Base-by-base conservation (phyloP, 2,113 vertebrate genomes). In the Larimichthys crocea region DNA sequence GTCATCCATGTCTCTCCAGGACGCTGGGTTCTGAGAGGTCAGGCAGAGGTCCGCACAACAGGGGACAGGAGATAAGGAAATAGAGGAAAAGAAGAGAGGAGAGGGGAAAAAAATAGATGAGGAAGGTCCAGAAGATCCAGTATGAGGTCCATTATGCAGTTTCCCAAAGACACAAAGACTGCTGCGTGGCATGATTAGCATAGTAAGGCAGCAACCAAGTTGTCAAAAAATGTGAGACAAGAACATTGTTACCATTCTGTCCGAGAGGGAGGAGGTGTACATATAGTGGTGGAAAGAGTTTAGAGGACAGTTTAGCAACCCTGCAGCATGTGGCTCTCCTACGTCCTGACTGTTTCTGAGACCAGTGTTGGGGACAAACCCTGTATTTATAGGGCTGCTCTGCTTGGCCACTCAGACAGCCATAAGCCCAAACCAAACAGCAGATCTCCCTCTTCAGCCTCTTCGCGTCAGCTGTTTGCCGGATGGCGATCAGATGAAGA, bases 1-100 rank as follows among this genome's bases (percentile, higher is more conserved):
- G 75, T 99, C 98, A 78, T 99, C 98, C 19, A 98, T 95, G 92
- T 99, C 98, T 96, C 97, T 96, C 94, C 94, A 95, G 64, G 94
- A 95, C 0, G 86, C 82, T 24, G 91, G 87, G 94, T 97, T 99
- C 95, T 98, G 96, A 95, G 91, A 69, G 95, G 96, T 95, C 42
- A 82, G 76, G 57, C 52, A 90, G 83, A 85, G 75, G 67, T 69
- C 40, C 82, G 53, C 74, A 88, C 76, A 89, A 68, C 86, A 71
- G 79, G 80, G 65, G 59, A 87, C 60, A 84, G 72, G 71, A 86
- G 65, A 90, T 59, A 64, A 74, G 68, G 48, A 76, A 64, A 82
- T 1, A 64, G 24, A 49, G 8, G 10, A 72, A 44, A 76, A 35
- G 31, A 82, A 22, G 52, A 78, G 44, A 72, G 26, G 48, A 59